Conservation (phyloP, 2,797 vertebrate species). For the Acridotheres tristis region DNA sequence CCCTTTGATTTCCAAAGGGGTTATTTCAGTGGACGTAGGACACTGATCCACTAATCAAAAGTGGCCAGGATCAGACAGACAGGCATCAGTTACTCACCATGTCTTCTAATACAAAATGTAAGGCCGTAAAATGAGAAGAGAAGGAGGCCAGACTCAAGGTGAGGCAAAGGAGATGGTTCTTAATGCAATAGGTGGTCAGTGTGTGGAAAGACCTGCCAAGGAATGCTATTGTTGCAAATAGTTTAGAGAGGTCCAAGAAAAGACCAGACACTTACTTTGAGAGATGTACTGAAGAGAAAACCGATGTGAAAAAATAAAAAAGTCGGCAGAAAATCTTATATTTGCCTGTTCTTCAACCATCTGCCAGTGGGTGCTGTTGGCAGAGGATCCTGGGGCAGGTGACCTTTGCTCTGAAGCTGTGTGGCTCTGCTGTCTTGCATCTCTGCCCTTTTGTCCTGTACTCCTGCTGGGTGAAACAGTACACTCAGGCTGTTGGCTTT, state of each 20-base stretch:
- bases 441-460: not conserved
- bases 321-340: not conserved
- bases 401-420: not conserved
- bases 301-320: not conserved
- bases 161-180: not conserved
- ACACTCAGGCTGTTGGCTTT: not conserved
- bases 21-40: not conserved
- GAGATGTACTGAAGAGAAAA: not conserved
- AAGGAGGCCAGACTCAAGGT: not conserved
- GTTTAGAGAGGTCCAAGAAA: not conserved
- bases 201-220: not conserved
- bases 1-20: not conserved
- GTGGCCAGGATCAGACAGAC: not conserved
- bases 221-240: not conserved
- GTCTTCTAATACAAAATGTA: not conserved
- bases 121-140: not conserved
- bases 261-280: not conserved
- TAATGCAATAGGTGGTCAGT: not conserved
- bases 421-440: not conserved
- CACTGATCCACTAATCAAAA: not conserved
- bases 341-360: not conserved
- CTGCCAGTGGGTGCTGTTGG: not conserved
- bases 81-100: not conserved
- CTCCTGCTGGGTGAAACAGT: not conserved
- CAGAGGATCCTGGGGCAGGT: not conserved